Evolutionary conservation across 37 sponge, comb jelly and placozoan species (phyloP), one percentile per base, ranked within the genome.

Genomic region (Diacarnus erythraeanus): DNA sequence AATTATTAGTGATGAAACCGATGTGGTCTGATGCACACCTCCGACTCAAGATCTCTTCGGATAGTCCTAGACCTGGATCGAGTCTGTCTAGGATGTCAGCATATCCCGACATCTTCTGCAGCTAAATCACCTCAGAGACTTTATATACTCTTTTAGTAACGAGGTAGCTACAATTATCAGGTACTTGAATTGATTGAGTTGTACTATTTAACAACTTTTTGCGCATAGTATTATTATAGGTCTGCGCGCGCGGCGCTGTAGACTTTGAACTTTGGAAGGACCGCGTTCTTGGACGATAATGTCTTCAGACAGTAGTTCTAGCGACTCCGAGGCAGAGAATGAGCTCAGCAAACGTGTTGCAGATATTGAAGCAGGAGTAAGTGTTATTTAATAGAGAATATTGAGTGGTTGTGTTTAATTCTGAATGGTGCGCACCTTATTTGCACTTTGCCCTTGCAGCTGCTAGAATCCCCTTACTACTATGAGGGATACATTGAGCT

Each of bases 401-500:
- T 47, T 15, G 51, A 47, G 12, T 47, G 12, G 12, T 12, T 12
- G 6, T 47, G 51, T 12, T 26, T 60, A n/a, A 20, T 60, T 25
- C 61, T 25, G 22, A 60, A 60, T 60, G 27, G 22, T 60, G 61
- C 61, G 27, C 61, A 60, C 61, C 61, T 20, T 60, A 6, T 61
- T 15, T 68, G 20, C 27, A 68, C 20, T n/a, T n/a, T n/a, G 9
- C 27, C 2, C 9, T 4, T 68, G 38, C 69, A 68, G 69, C 27
- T 68, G 9, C 20, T 31, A 30, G 75, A 44, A 34, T 58, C 74
- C 47, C 85, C 84, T 18, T 94, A 77, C 59, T 84, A 79, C 27
- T 94, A 94, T 72, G 94, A 94, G 64, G 59, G 59, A 17, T 82
- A 94, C 68, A 77, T 90, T 64, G 65, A 89, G 61, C 80, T 90